These are phyloP conservation scores for Strigamia maritima DNA, from an alignment of 2,888 invertebrate genomes.

Conservation along the genomic window DNA sequence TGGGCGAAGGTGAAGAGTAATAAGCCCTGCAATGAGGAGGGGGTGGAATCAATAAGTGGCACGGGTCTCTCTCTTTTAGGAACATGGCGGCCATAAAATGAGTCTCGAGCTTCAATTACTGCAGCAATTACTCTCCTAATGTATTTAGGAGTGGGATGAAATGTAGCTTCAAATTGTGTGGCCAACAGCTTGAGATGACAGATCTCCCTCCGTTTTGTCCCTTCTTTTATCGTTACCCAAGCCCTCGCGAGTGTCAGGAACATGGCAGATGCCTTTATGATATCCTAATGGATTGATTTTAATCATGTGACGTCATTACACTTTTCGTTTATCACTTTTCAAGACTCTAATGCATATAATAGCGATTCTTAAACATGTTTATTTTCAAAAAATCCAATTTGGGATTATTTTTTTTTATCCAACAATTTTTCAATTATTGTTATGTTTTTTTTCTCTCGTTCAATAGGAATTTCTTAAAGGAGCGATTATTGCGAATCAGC, in stretches of 20 bases:
- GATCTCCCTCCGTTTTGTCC: constrained; percentile 17
- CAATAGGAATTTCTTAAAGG: too few relatives aligned
- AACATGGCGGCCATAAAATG: constrained; percentile 28
- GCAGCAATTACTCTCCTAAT: constrained; percentile 38
- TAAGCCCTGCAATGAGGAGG: constrained; percentile 10
- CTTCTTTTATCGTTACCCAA: constrained; percentile 7
- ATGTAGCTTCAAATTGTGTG: constrained; percentile 37
- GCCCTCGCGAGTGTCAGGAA: constrained; percentile 9
- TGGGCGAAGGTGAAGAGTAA: constrained; percentile 15
- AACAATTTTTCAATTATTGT: not conserved
- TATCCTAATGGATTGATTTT: constrained; percentile 15
- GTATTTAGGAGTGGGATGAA: constrained; percentile 41
- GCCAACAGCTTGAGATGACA: constrained; percentile 36
- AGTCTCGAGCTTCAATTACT: constrained; percentile 35
- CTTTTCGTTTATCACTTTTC: not conserved
- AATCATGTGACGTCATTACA: constrained; percentile 9
- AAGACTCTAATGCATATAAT: not conserved
- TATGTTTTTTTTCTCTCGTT: too few relatives aligned
- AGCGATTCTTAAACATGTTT: not conserved
- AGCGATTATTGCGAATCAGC: too few relatives aligned
- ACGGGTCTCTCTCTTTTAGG: constrained; percentile 24
- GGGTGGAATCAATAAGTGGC: constrained; percentile 15
- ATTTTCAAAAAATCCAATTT: too few relatives aligned
- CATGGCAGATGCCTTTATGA: constrained; percentile 9
- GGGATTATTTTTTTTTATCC: too few relatives aligned